phyloP scores from a whole-genome alignment of 2,113 vertebrate genomes.

The Puffinus mauretanicus region DNA sequence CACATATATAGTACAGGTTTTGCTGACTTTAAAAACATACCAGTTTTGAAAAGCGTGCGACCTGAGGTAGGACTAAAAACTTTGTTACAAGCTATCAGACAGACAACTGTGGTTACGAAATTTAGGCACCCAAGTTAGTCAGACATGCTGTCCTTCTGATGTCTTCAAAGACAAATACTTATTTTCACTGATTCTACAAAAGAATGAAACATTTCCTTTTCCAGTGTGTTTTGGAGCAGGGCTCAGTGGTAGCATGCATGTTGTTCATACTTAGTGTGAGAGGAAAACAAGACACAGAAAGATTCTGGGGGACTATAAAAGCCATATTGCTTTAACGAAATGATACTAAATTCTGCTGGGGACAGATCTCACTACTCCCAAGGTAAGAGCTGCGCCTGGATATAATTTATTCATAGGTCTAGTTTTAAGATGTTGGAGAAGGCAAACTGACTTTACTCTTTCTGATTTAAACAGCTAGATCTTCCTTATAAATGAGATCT shows the following conservation, averaged over 20 bases:
- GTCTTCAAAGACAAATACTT: neutral
- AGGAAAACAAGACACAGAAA: neutral
- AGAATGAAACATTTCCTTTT: neutral
- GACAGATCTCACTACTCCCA: neutral
- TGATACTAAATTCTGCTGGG: neutral
- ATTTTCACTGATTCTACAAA: neutral
- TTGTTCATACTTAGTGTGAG: neutral
- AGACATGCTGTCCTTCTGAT: neutral
- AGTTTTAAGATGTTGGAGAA: neutral
- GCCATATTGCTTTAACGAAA: neutral
- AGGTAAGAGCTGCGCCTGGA: neutral
- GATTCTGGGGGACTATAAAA: neutral
- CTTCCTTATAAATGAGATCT: neutral
- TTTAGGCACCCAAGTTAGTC: neutral
- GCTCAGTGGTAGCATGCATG: neutral
- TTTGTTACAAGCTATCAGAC: neutral
- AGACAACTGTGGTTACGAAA: neutral
- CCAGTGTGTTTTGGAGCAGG: neutral
- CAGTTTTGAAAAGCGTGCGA: neutral
- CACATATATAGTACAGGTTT: neutral
- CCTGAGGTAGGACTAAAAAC: neutral
- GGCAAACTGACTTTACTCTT: neutral
- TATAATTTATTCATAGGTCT: neutral
- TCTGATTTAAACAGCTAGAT: neutral
- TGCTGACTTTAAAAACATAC: neutral